phyloP scores from a whole-genome alignment of 2,113 vertebrate genomes.

The Ochotona princeps region DNA sequence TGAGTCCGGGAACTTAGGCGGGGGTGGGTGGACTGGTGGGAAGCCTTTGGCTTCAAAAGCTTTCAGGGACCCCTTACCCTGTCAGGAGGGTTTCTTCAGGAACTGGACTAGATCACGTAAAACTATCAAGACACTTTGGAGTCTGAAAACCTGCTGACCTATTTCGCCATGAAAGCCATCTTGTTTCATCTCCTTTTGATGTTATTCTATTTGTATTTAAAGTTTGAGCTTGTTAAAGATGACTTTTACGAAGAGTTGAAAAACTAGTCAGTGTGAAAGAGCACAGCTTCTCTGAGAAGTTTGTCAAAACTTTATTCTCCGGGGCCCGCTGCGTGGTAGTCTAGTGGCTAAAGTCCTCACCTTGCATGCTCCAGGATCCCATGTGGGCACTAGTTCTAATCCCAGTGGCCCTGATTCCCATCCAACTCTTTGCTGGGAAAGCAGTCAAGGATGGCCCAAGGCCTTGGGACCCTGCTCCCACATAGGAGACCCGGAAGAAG shows the following conservation, averaged over 20 bases:
- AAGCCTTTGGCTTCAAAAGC: slow-evolving; percentile 74
- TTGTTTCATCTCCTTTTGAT: slow-evolving; percentile 73
- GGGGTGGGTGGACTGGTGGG: slow-evolving; percentile 63
- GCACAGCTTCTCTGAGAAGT: background rate
- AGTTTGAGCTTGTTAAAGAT: slow-evolving; percentile 62
- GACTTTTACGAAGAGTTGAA: slow-evolving; percentile 59
- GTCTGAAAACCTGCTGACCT: slow-evolving; percentile 70
- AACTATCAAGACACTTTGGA: slow-evolving; percentile 78
- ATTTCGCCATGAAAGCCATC: slow-evolving; percentile 68
- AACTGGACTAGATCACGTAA: slow-evolving; percentile 77
- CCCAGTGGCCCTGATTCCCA: too few species aligned
- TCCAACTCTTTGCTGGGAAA: too few species aligned
- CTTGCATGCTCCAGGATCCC: too few species aligned
- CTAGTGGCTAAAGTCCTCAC: too few species aligned
- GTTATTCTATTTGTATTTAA: slow-evolving; percentile 67
- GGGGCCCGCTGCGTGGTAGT: background rate
- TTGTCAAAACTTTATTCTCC: slow-evolving; percentile 42
- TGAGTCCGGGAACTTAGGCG: slow-evolving; percentile 59
- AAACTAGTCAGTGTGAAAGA: slow-evolving; percentile 49
- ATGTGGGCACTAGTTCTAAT: too few species aligned
- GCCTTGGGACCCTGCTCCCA: too few species aligned
- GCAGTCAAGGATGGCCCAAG: too few species aligned
- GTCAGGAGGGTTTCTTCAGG: slow-evolving; percentile 65
- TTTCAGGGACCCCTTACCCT: slow-evolving; percentile 77
- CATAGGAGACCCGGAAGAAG: too few species aligned